Evolutionary conservation across 2,113 vertebrate genomes (phyloP), one percentile per base, ranked within the genome.

Genomic region (Perccottus glenii): DNA sequence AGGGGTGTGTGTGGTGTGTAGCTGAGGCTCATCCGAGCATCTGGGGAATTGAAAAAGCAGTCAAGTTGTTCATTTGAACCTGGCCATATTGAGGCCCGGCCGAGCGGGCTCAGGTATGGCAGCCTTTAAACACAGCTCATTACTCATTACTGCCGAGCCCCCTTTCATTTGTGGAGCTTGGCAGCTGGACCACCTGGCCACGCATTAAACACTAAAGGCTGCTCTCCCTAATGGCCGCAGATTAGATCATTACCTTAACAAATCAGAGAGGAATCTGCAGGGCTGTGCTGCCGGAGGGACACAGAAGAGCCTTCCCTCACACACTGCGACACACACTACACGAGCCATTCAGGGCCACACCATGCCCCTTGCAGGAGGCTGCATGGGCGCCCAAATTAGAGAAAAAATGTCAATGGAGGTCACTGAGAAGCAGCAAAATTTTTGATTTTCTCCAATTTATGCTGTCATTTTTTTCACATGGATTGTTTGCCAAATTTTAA

Each of bases 241-340:
- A 92, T 91, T 81, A 90, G 88, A 90, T 87, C 85, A 87, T 79
- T 88, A 93, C 85, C 72, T 80, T 89, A 90, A 85, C 90, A 89
- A 92, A 89, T 50, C 45, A 85, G 73, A 68, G 70, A 63, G 64
- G 65, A 85, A 64, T 46, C 61, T 67, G 62, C 69, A 47, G 49
- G 77, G 55, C 70, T 42, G 44, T 67, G 72, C 55, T 58, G 73
- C 77, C 65, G 53, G 35, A 65, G 69, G 56, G 64, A 62, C n/a
- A 1, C 51, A 47, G 57, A 50, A 74, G 57, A 61, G 45, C 64
- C 57, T 0, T 11, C 1, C 3, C 58, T 64, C 52, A 58, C 5
- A 16, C 50, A 59, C 62, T 42, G 53, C 5, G 27, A 60, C 48
- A 40, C 12, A 49, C 44, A 64, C 59, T 27, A 40, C 38, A 40